Conservation (phyloP, 2,113 vertebrate species). For the Girardinichthys multiradiatus region DNA sequence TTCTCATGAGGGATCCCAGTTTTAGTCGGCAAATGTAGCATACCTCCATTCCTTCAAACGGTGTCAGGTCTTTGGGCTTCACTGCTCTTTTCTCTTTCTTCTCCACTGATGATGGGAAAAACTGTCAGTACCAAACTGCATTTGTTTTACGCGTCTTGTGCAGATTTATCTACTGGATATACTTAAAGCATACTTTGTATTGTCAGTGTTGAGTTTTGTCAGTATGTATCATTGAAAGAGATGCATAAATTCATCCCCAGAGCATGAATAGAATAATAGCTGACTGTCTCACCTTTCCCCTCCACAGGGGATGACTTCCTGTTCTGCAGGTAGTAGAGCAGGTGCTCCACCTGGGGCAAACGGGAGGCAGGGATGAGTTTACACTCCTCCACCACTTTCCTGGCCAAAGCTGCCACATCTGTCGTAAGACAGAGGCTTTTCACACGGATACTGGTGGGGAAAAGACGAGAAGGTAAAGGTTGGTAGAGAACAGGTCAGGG, state of each 20-base stretch:
- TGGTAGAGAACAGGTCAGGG: neutral
- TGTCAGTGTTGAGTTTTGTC: no score
- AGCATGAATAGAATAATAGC: neutral
- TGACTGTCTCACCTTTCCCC: slow-evolving; percentile 50
- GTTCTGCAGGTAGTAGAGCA: slow-evolving; percentile 94
- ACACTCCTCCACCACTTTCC: slow-evolving; percentile 96
- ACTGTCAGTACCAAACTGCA: neutral
- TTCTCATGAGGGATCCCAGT: neutral
- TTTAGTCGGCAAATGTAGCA: neutral
- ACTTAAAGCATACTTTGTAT: neutral
- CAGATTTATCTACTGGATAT: neutral
- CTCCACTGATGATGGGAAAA: slow-evolving; percentile 53
- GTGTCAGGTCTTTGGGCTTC: slow-evolving; percentile 92
- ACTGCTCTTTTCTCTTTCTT: slow-evolving; percentile 89
- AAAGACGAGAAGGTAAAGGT: neutral
- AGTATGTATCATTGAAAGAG: neutral
- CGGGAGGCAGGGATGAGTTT: slow-evolving; percentile 92
- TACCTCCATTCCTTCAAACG: slow-evolving; percentile 98
- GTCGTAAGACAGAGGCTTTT: slow-evolving; percentile 95
- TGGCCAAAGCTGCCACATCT: slow-evolving; percentile 90
- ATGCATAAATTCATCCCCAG: neutral
- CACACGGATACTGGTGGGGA: slow-evolving; percentile 87
- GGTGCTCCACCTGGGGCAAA: slow-evolving; percentile 91
- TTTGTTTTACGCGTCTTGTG: neutral
- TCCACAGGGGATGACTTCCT: slow-evolving; percentile 80